Conservation (phyloP, 2,797 vertebrate species). For the Antennarius maculatus region DNA sequence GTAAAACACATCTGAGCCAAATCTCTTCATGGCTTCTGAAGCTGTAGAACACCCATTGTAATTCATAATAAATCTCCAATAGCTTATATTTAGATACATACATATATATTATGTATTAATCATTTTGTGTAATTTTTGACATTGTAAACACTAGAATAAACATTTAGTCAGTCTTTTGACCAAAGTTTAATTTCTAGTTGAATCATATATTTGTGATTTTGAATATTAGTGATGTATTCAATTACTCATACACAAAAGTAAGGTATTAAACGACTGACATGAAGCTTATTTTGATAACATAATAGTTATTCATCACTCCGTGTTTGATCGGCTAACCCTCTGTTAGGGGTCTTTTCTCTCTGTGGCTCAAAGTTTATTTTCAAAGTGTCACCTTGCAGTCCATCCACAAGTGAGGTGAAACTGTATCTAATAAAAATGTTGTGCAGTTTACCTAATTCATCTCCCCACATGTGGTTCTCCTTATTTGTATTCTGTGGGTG, state of each 20-base stretch:
- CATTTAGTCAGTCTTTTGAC: slow-evolving; percentile 30
- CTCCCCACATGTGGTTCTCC: slow-evolving; percentile 83
- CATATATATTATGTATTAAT: no score
- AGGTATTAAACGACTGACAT: slow-evolving; percentile 11
- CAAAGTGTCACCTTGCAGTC: slow-evolving; percentile 83
- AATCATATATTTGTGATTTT: background rate
- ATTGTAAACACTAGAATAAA: no score
- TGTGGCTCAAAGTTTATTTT: slow-evolving; percentile 79
- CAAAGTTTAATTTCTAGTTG: slow-evolving; percentile 9
- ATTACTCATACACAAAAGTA: background rate
- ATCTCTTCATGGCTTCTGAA: background rate
- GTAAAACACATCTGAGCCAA: background rate
- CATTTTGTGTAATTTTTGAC: no score
- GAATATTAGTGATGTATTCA: slow-evolving; percentile 2
- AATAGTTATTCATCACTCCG: slow-evolving; percentile 46
- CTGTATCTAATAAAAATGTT: slow-evolving; percentile 87
- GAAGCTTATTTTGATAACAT: slow-evolving; percentile 19
- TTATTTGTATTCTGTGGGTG: slow-evolving; percentile 83
- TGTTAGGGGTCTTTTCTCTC: slow-evolving; percentile 60
- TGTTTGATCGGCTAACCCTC: slow-evolving; percentile 44
- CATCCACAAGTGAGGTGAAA: slow-evolving; percentile 80
- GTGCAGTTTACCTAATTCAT: slow-evolving; percentile 87
- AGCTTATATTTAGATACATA: no score
- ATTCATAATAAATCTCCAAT: background rate
- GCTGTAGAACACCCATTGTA: background rate